Evolutionary conservation across 92 coral and sea anemone genomes (phyloP).

Genomic region (Diadumene lineata): DNA sequence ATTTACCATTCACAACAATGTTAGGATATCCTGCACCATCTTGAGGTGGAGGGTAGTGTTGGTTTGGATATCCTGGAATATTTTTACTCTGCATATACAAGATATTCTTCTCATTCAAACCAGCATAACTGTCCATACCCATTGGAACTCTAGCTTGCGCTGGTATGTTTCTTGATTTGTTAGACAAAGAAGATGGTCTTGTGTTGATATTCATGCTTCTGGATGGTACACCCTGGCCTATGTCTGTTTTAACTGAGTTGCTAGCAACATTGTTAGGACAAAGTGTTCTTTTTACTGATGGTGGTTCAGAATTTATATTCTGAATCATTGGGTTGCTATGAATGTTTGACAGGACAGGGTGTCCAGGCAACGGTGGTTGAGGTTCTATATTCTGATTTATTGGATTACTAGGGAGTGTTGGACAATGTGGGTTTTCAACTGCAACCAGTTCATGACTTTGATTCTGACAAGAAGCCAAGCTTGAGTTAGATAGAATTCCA

Average conservation of each 20-base stretch:
- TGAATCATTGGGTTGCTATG: too few relatives aligned
- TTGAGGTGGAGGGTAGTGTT: constrained; percentile 11
- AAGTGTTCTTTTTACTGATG: neutral
- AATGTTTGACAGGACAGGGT: too few relatives aligned
- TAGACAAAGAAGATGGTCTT: neutral
- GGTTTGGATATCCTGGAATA: constrained; percentile 8
- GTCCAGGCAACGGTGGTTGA: too few relatives aligned
- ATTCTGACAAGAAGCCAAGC: neutral
- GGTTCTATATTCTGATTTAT: too few relatives aligned
- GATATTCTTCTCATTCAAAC: neutral
- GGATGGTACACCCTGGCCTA: neutral
- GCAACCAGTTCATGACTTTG: neutral
- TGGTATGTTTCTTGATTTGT: neutral
- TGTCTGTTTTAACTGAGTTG: neutral
- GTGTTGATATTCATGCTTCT: neutral
- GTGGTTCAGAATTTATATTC: too few relatives aligned
- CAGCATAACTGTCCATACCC: neutral
- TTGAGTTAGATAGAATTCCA: neutral
- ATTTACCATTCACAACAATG: constrained; percentile 79
- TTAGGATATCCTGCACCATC: constrained; percentile 24
- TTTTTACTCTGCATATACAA: neutral
- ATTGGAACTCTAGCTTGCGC: neutral
- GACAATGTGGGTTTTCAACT: too few relatives aligned
- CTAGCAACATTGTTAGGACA: neutral
- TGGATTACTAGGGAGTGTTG: too few relatives aligned